Evolutionary conservation across 2,113 vertebrate species (phyloP).

Genomic region (Chinchilla lanigera): DNA sequence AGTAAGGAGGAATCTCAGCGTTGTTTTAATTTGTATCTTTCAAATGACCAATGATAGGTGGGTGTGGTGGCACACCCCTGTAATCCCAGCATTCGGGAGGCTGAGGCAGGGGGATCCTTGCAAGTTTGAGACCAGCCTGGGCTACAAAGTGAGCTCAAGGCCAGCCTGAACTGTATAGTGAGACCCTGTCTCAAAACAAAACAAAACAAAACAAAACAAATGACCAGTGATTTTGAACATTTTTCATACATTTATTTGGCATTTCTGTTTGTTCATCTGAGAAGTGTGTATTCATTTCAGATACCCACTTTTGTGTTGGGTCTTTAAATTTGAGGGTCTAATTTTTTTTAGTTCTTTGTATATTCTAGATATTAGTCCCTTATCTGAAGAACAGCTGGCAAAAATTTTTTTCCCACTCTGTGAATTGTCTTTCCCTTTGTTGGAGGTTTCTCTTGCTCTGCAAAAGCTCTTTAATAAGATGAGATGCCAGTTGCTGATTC

Average conservation of each 20-base stretch:
- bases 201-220: too few relatives aligned
- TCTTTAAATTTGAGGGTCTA: too few relatives aligned
- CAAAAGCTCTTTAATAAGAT: neutral
- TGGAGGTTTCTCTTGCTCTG: neutral
- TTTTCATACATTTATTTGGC: neutral
- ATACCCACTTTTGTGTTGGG: neutral
- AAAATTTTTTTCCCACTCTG: neutral
- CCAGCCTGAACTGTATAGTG: too few relatives aligned
- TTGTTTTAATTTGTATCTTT: neutral
- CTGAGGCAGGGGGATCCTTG: too few relatives aligned
- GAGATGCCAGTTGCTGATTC: too few relatives aligned
- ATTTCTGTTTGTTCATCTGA: neutral
- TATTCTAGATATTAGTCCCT: neutral
- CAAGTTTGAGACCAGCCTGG: too few relatives aligned
- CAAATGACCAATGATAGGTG: too few relatives aligned
- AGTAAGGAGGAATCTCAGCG: neutral
- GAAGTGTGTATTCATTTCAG: neutral
- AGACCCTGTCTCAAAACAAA: too few relatives aligned
- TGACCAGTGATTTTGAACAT: neutral
- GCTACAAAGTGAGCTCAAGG: too few relatives aligned
- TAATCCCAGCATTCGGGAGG: too few relatives aligned
- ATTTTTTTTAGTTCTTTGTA: neutral
- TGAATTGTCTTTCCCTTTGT: neutral
- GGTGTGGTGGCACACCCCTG: too few relatives aligned
- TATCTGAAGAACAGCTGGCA: neutral